Percentiles rank a stretch among this genome's conserved stretches.
Evolutionary conservation across 2,113 vertebrate genomes (phyloP).

Genomic region (Pagrus major): DNA sequence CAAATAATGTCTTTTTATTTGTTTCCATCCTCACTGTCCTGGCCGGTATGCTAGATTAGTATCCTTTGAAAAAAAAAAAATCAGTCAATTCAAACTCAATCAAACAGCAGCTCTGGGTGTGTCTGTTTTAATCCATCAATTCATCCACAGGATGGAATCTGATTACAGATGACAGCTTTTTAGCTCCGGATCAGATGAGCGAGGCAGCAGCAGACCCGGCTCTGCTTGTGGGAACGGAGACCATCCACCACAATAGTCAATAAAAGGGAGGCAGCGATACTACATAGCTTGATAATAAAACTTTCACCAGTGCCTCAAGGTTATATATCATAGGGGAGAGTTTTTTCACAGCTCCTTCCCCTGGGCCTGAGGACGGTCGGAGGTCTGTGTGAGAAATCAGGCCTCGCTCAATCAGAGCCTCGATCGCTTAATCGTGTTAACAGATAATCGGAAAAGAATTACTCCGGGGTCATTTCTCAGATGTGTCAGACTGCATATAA

Average conservation of each 20-base stretch:
- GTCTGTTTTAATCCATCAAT: background rate
- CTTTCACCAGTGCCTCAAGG: constrained; percentile 63
- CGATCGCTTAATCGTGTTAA: constrained; percentile 33
- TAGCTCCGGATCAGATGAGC: constrained; percentile 39
- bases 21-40: background rate
- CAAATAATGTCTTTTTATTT: background rate
- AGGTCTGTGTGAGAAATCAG: constrained; percentile 39
- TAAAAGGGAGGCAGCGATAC: constrained; percentile 61
- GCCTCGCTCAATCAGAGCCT: constrained; percentile 36
- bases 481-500: constrained; percentile 33
- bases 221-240: constrained; percentile 42
- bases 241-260: constrained; percentile 67
- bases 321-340: constrained; percentile 44
- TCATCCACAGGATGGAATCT: constrained; percentile 15
- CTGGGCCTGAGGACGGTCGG: constrained; percentile 38
- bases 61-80: background rate
- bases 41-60: background rate
- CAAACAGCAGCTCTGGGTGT: background rate
- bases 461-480: constrained; percentile 33
- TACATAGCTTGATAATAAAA: constrained; percentile 67
- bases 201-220: constrained; percentile 27
- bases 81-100: background rate
- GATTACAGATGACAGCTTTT: constrained; percentile 33
- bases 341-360: constrained; percentile 55
- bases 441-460: constrained; percentile 36